These are phyloP conservation scores for Syrrhaptes paradoxus DNA, from an alignment of 2,113 vertebrate species.

Conservation along the genomic window DNA sequence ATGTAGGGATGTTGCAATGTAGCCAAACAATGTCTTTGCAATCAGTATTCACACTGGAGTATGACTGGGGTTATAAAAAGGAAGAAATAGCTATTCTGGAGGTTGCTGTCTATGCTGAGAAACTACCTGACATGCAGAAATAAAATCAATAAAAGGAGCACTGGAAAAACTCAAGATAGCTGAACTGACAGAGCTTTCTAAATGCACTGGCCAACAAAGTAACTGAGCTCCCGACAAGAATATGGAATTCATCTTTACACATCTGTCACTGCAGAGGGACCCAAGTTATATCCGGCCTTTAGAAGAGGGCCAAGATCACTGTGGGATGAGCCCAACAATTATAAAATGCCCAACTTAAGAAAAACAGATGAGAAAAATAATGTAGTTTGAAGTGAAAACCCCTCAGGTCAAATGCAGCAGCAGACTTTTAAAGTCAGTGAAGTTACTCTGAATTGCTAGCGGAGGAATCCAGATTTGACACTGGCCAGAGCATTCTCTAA, in stretches of 20 bases:
- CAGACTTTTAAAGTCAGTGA: background rate
- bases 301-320: background rate
- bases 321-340: background rate
- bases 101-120: background rate
- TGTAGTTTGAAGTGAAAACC: background rate
- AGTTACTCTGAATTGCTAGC: background rate
- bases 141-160: background rate
- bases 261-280: background rate
- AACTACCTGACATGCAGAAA: background rate
- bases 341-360: background rate
- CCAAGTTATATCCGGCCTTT: background rate
- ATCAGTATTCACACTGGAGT: background rate
- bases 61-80: background rate
- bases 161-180: background rate
- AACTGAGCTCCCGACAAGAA: background rate
- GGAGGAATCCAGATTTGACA: background rate
- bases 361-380: background rate
- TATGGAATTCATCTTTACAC: background rate
- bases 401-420: background rate
- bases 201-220: background rate
- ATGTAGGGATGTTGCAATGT: background rate
- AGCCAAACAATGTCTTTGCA: background rate
- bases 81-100: background rate
- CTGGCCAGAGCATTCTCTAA: background rate
- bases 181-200: background rate